These are phyloP conservation scores for Falco naumanni DNA, from an alignment of 2,797 vertebrate genomes.

Conservation along the genomic window DNA sequence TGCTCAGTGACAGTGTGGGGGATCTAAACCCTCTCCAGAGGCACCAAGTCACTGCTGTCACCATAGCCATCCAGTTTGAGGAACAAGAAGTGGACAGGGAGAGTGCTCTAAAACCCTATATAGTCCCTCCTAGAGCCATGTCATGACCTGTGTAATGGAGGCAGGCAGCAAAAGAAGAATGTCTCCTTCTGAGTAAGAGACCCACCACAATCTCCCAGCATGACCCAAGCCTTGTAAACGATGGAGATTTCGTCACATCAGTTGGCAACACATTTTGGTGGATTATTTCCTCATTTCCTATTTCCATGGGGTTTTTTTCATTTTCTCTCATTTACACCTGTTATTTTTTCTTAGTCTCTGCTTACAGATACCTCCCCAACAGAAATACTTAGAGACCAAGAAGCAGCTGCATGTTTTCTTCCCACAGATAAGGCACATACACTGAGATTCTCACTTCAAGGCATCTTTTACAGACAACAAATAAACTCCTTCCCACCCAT, in stretches of 20 bases:
- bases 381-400: background rate
- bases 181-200: background rate
- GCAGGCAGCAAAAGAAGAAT: background rate
- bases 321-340: background rate
- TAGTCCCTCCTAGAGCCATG: background rate
- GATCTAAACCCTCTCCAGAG: background rate
- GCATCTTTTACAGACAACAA: background rate
- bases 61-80: background rate
- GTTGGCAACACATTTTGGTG: background rate
- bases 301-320: background rate
- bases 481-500: background rate
- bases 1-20: background rate
- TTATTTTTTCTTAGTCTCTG: background rate
- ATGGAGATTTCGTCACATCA: background rate
- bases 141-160: accelerated
- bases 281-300: background rate
- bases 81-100: background rate
- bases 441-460: background rate
- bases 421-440: background rate
- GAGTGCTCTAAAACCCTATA: background rate
- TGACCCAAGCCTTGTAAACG: background rate
- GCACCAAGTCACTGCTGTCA: background rate
- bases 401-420: background rate
- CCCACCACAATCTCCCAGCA: background rate
- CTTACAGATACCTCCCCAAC: background rate